phyloP scores from a whole-genome alignment of 2,888 invertebrate genomes.

The Oxycera nigricornis region DNA sequence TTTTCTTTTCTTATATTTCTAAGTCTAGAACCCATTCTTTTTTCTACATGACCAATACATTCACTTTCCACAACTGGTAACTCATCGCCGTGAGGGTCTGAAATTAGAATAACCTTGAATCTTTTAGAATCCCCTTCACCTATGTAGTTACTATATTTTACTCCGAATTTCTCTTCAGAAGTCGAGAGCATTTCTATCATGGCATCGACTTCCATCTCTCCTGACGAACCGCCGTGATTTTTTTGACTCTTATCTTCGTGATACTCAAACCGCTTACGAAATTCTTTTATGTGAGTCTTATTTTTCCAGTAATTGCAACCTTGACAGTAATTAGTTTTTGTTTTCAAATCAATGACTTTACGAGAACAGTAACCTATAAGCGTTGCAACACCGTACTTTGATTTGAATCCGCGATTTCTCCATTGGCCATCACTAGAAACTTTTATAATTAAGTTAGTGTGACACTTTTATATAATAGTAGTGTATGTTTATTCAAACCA shows the following conservation, averaged over 20 bases:
- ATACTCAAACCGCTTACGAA: no score
- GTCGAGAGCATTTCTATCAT: not conserved
- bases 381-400: not conserved
- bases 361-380: not conserved
- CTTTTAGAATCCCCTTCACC: not conserved
- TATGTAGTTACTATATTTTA: not conserved
- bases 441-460: no score
- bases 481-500: no score
- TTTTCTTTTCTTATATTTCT: slow-evolving; percentile 4
- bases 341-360: not conserved
- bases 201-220: not conserved
- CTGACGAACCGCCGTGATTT: no score
- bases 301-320: not conserved
- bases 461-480: no score
- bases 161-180: not conserved
- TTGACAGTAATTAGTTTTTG: not conserved
- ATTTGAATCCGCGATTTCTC: not conserved
- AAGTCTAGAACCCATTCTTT: not conserved
- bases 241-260: no score
- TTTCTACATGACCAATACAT: not conserved
- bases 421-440: not conserved
- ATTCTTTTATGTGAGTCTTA: no score
- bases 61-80: not conserved
- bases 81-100: not conserved
- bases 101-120: not conserved